Evolutionary conservation across 2,797 vertebrate species (phyloP).

Genomic region (Choloepus didactylus): DNA sequence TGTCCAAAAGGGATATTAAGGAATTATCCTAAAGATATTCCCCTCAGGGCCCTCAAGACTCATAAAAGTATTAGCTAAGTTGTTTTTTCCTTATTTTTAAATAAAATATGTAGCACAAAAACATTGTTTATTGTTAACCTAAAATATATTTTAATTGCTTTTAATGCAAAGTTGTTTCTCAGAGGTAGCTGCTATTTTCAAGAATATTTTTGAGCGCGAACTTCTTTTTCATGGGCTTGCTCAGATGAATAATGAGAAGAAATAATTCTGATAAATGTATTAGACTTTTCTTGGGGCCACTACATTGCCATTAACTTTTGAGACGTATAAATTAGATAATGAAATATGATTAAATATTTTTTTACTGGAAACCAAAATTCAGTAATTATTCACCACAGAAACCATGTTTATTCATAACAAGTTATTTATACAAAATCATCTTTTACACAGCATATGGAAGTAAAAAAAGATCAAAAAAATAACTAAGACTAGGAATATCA

Average conservation of each 20-base stretch:
- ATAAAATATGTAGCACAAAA: constrained; percentile 49
- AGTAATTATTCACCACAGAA: background rate
- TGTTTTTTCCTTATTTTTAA: constrained; percentile 56
- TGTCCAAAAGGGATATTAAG: constrained; percentile 79
- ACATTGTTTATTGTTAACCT: constrained; percentile 14
- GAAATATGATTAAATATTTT: background rate
- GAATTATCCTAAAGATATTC: constrained; percentile 75
- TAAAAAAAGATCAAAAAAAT: background rate
- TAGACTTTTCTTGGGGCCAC: background rate
- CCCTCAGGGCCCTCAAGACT: constrained; percentile 54
- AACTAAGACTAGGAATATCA: background rate
- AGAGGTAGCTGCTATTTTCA: background rate
- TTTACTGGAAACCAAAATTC: background rate
- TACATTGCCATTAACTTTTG: background rate
- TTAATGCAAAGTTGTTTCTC: background rate
- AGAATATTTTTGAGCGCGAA: constrained; percentile 11
- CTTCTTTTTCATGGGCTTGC: background rate
- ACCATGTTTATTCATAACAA: background rate
- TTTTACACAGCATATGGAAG: background rate
- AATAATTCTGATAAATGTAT: constrained; percentile 14
- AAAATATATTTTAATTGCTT: constrained; percentile 67
- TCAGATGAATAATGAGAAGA: background rate
- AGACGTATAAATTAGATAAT: constrained; percentile 27
- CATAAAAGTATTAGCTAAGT: constrained; percentile 47
- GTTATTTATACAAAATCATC: background rate